These are phyloP conservation scores for Troides oblongomaculatus DNA, from an alignment of 2,888 invertebrate genomes.

Conservation along the genomic window DNA sequence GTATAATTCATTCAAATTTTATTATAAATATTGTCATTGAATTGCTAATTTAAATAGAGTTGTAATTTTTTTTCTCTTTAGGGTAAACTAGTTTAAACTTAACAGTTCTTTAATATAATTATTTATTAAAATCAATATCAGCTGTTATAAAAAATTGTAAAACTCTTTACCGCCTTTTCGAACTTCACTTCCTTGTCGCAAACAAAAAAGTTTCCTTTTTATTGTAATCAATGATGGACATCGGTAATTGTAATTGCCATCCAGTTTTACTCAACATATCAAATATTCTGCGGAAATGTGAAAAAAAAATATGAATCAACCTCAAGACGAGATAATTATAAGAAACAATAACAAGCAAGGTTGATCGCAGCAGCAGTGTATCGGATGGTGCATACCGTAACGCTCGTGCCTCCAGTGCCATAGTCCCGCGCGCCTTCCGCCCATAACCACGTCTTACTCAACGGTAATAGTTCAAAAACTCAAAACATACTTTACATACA, in stretches of 20 bases:
- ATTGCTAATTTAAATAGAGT: no score
- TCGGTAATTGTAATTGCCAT: background rate
- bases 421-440: constrained; percentile 47
- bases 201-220: no score
- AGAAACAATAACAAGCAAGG: constrained; percentile 56
- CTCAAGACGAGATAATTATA: constrained; percentile 56
- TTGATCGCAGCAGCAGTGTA: constrained; percentile 48
- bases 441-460: constrained; percentile 49
- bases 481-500: constrained; percentile 1
- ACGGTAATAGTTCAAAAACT: constrained; percentile 1
- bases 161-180: no score
- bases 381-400: constrained; percentile 54
- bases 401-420: constrained; percentile 47
- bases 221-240: background rate
- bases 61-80: no score
- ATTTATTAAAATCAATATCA: no score
- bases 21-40: no score
- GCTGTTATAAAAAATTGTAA: no score
- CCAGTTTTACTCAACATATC: constrained; percentile 18
- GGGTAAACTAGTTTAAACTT: no score
- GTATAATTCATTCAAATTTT: no score
- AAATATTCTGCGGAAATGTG: constrained; percentile 44
- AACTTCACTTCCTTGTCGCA: no score
- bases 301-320: constrained; percentile 36
- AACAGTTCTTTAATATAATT: no score